Evolutionary conservation across 2,888 invertebrate genomes (phyloP), one percentile per base, ranked within the genome.

Genomic region (Conchocele bisecta): DNA sequence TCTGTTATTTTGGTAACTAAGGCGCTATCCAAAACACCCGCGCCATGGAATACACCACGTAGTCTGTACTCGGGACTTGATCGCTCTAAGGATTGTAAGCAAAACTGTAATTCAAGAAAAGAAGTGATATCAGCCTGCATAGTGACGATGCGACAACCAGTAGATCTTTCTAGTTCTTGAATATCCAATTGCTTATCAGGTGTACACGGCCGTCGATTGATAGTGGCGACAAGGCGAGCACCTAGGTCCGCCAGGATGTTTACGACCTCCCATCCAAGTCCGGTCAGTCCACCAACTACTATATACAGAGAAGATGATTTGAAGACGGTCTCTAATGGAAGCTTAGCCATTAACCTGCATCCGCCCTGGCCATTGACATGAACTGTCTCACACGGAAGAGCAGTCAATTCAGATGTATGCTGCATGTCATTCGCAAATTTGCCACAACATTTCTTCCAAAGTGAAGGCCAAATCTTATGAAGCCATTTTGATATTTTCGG

Each of bases 21-120:
- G 7, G 64, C 44, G 46, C 82, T 79, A 6, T 75, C 68, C 1
- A 84, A 50, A 26, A 85, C 74, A 39, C 80, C 85, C 3, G 83
- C 85, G 7, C 84, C 83, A 50, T 82, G 82, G 50, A 87, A 83
- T n/a, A 87, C 64, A 6, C 87, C 86, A 57, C 79, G 79, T 1
- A 84, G 37, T 4, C 65, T 48, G 24, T 42, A 22, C 5, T 37
- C 26, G 15, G 64, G 60, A 20, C 72, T 73, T 9, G 48, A 24
- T n/a, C 37, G 41, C 24, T 42, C 41, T 5, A 84, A 44, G 2
- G 35, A 53, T 11, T 42, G 46, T 26, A 85, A 57, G 9, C 69
- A 53, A 0, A 50, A 24, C 33, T 68, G 33, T 15, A 85, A 39
- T 0, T 72, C 64, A 1, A 51, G 22, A 26, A 73, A 41, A 33